phyloP scores from a whole-genome alignment of 2,888 invertebrate species.

The Zhuqinia jingwanae region DNA sequence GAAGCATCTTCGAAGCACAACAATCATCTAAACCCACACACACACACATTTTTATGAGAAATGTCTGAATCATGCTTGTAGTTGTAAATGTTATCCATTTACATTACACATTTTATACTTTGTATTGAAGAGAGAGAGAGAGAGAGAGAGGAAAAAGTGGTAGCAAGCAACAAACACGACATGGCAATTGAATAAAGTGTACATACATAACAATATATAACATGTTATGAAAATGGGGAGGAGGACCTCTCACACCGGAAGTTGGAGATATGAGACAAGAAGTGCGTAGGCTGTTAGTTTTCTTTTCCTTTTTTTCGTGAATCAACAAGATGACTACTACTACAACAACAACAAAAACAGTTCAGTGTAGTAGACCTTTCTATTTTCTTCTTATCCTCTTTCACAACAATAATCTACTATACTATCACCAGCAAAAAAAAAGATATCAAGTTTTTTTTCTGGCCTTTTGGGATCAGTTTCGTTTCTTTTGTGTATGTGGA shows the following conservation, averaged over 20 bases:
- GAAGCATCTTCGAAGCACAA: neutral
- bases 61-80: conserved; percentile 19
- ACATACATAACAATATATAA: conserved; percentile 13
- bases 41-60: conserved; percentile 52
- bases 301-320: conserved; percentile 9
- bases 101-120: neutral
- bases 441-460: no score
- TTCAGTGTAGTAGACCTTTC: neutral
- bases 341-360: neutral
- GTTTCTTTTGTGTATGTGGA: conserved; percentile 13
- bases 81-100: neutral
- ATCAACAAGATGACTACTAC: neutral
- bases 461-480: conserved; percentile 47
- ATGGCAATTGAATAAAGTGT: conserved; percentile 48
- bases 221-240: conserved; percentile 17
- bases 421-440: no score
- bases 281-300: conserved; percentile 38
- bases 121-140: conserved; percentile 6
- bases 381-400: neutral
- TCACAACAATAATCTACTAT: no score
- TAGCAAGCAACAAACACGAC: neutral
- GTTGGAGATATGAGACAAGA: conserved; percentile 73
- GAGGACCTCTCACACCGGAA: conserved; percentile 73
- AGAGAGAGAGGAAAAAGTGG: no score
- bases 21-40: conserved; percentile 32